Percentiles rank a stretch among this genome's conserved stretches.
phyloP scores from a whole-genome alignment of 2,888 invertebrate species.

The Deroplatys truncata region DNA sequence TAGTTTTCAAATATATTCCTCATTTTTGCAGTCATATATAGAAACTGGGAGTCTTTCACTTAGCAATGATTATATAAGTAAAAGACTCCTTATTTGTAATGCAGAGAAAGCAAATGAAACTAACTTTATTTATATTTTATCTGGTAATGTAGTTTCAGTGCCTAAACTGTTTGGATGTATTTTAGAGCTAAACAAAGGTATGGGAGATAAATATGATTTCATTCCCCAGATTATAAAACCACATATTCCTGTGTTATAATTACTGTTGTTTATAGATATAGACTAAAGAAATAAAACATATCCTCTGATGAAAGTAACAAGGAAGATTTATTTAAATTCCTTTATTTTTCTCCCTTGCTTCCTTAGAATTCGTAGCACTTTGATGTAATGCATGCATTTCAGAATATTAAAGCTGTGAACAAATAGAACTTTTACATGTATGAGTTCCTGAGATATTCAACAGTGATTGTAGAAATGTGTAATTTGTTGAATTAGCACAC shows the following conservation, averaged over 20 bases:
- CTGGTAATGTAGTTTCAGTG: conserved; percentile 70
- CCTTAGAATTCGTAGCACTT: too few species aligned
- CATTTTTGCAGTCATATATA: conserved; percentile 56
- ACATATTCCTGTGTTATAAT: neutral
- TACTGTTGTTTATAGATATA: neutral
- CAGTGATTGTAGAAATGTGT: too few species aligned
- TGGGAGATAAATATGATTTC: conserved; percentile 40
- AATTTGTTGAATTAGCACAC: too few species aligned
- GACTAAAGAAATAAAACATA: neutral
- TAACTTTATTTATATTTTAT: conserved; percentile 63
- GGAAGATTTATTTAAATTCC: neutral
- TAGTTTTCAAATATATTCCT: conserved; percentile 71
- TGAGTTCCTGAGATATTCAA: too few species aligned
- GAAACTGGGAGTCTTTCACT: conserved; percentile 71
- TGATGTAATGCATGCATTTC: too few species aligned
- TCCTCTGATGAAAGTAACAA: neutral
- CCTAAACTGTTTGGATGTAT: conserved; percentile 69
- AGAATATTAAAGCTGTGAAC: too few species aligned
- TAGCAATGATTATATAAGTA: conserved; percentile 70
- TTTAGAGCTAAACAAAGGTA: conserved; percentile 50
- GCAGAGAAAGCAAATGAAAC: conserved; percentile 51
- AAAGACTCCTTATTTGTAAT: conserved; percentile 69
- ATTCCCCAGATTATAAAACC: neutral
- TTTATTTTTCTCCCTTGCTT: too few species aligned
- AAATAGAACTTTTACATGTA: too few species aligned